Evolutionary conservation across 2,797 vertebrate species (phyloP), one percentile per base, ranked within the genome.

Genomic region (Spinus pinus): DNA sequence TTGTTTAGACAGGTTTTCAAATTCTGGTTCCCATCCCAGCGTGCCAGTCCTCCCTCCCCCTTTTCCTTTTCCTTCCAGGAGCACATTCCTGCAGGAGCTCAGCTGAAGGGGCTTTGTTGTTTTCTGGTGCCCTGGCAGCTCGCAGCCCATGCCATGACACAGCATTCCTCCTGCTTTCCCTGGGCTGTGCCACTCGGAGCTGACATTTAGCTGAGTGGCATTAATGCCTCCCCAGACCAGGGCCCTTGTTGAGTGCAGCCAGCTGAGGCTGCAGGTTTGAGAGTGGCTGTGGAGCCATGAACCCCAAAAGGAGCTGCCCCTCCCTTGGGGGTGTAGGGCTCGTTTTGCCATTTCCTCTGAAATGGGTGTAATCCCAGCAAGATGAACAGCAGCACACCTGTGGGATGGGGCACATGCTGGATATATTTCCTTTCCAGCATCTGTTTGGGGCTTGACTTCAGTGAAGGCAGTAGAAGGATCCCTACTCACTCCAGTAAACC

Each of bases 141-240:
- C 18, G 12, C 61, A 89, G 75, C 79, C 91, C 44, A 8, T 95
- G 91, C 92, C 81, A 27, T 89, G 93, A 84, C 91, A 86, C 81
- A 93, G 94, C 91, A 86, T 86, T 95, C 87, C 82, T 83, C 31
- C 46, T 0, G 7, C 78, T 85, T 65, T 93, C 57, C 87, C 64
- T 53, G 41, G 92, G 37, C 94, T 49, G 73, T 56, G 16, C 11
- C 6, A 8, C 58, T 56, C 6, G 3, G 27, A 28, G 88, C 89
- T 97, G 96, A 77, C 94, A 90, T 95, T 96, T 86, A 60, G 30
- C 69, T 11, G 30, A 8, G 21, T 1, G 49, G 31, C 81, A 72
- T 50, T 30, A 31, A 88, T 42, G 61, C 44, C 79, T 75, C 31
- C 33, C 50, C 8, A 64, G 27, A 86, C 39, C 92, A 89, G 79